These are phyloP conservation scores for Ptycholaimellus sp. DNA, from an alignment of 2,888 invertebrate species.

Conservation along the genomic window DNA sequence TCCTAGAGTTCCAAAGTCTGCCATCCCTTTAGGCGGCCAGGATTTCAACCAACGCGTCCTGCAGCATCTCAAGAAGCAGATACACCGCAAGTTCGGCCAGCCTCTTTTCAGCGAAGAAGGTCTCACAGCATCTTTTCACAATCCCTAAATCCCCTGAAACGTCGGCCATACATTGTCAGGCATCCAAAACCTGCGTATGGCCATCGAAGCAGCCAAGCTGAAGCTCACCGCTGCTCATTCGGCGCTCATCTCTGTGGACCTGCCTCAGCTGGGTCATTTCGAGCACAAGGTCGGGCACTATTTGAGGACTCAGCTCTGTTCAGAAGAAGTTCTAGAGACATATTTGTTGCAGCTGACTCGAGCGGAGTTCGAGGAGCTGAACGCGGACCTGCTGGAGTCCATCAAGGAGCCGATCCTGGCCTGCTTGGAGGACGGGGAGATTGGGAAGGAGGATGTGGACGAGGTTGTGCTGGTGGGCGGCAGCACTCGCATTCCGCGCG, in stretches of 20 bases:
- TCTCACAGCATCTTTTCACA: slow-evolving; percentile 5
- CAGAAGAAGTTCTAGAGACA: neutral
- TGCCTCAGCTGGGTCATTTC: slow-evolving; percentile 22
- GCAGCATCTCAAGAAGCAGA: slow-evolving; percentile 20
- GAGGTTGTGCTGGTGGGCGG: slow-evolving; percentile 34
- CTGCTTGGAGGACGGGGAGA: slow-evolving; percentile 26
- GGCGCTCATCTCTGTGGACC: slow-evolving; percentile 19
- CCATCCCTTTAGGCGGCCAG: too few species aligned
- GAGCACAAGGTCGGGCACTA: slow-evolving; percentile 12
- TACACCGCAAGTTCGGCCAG: neutral
- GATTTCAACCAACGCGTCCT: slow-evolving; percentile 32
- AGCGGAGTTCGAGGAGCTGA: slow-evolving; percentile 29
- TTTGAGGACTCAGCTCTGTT: neutral
- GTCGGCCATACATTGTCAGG: slow-evolving; percentile 21
- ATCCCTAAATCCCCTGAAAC: slow-evolving; percentile 20
- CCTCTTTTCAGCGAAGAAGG: neutral
- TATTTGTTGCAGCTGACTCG: slow-evolving; percentile 22
- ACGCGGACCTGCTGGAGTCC: slow-evolving; percentile 29
- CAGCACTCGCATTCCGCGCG: slow-evolving; percentile 31
- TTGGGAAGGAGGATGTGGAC: slow-evolving; percentile 26
- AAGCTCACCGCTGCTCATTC: slow-evolving; percentile 20
- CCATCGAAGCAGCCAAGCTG: slow-evolving; percentile 29
- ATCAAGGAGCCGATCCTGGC: slow-evolving; percentile 29
- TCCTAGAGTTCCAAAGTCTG: too few species aligned
- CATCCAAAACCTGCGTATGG: slow-evolving; percentile 28